Evolutionary conservation across 2,888 invertebrate genomes (phyloP), one percentile per base, ranked within the genome.

Genomic region (Microchrysa polita): DNA sequence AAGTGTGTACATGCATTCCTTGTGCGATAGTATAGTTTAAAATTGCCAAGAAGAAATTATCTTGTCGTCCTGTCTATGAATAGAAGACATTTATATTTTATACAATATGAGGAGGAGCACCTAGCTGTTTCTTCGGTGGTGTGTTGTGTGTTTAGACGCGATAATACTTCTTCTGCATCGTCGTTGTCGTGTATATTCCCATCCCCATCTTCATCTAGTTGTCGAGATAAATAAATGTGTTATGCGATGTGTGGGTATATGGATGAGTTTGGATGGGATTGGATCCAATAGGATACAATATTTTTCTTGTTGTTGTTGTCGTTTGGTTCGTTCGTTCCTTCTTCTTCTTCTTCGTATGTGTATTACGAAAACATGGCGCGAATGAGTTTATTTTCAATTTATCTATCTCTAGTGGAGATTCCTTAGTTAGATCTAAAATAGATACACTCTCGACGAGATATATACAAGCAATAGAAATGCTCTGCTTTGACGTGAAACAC

Each of bases 361-460:
- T n/a, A n/a, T n/a, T n/a, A 55, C 55, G 22, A 18, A 16, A 18
- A 61, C 61, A 61, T 61, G n/a, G 14, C n/a, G 22, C 23, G 59
- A 59, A 42, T 61, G 61, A 61, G 61, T 61, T n/a, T 40, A 61
- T 61, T 61, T 61, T 61, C 61, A 61, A 61, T 61, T 61, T 61
- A 61, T 61, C 40, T 61, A 61, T 61, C 34, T 27, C 40, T 16
- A 40, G 5, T 9, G 23, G 18, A 40, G 61, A 61, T 40, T 61
- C 40, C 61, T 61, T 34, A 40, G 14, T 40, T 40, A 23, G 40
- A 40, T 61, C 61, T 22, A 61, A 61, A 61, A 61, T 61, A 61
- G 61, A 65, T 65, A 65, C n/a, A n/a, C 65, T 48, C 27, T 5
- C 27, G 27, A 34, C n/a, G n/a, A 63, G 23, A 34, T 23, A 48